Base-by-base conservation (phyloP, 2,797 vertebrate species). In the Hoplostethus atlanticus region DNA sequence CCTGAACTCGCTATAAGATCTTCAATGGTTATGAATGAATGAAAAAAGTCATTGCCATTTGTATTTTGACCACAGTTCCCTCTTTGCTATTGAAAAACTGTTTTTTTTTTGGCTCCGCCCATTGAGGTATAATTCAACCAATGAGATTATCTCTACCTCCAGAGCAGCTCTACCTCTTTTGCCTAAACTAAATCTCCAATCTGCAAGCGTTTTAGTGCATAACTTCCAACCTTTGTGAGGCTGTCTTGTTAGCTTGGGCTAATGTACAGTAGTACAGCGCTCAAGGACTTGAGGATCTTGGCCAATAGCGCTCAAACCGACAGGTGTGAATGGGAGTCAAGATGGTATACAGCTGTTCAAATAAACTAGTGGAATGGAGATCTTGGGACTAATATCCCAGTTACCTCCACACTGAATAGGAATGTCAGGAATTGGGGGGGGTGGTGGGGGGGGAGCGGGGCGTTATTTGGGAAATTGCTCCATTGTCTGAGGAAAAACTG, bases 271-370 rank as follows among this genome's bases (percentile, higher is more conserved):
- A 7, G 9, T 38, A 13, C 34, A 40, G 13, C 6, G 17, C 48
- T 40, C 34, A 64, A 38, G 40, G 62, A 46, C 25, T 3, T 40
- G 17, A 66, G 40, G 16, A 38, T 48, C 50, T 36, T 21, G 51
- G 30, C 21, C 15, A 30, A 63, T 21, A 56, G 51, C 57, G 57
- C 51, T 2, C 7, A 30, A 56, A 54, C 16, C 16, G 21, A 46
- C 75, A 71, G 75, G 79, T 79, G 83, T 46, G 50, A 74, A 59
- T n/a, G 31, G 42, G 50, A 61, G 53, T 53, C 53, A 31, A 72
- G 67, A 59, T 62, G 40, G 12, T 21, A 6, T 71, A 15, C 77
- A 86, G 77, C 84, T 89, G 88, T 77, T 81, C 13, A 79, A 84
- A 83, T 83, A 83, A 73, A 69, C 48, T 3, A 60, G 44, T 65